These are phyloP conservation scores for Xanthostigma xanthostigma DNA, from an alignment of 2,888 invertebrate genomes.

Conservation along the genomic window DNA sequence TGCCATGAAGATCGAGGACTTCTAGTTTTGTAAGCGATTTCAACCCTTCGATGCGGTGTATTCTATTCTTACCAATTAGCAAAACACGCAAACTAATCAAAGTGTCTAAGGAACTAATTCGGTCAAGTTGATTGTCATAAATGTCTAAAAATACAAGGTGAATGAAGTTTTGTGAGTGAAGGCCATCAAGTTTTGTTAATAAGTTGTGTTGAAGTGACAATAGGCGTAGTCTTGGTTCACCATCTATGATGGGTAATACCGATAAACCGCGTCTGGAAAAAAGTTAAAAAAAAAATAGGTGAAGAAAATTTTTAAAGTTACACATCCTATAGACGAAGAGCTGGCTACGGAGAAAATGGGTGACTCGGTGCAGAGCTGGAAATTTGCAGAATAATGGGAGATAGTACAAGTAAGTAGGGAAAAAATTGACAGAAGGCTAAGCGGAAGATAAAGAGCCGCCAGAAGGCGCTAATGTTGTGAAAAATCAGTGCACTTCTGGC, in stretches of 20 bases:
- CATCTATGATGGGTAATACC: conserved; percentile 68
- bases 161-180: conserved; percentile 37
- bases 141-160: conserved; percentile 84
- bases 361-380: too few species aligned
- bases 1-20: conserved; percentile 86
- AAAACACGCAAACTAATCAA: conserved; percentile 71
- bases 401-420: too few species aligned
- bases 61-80: conserved; percentile 82
- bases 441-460: too few species aligned
- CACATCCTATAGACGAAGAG: too few species aligned
- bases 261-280: conserved; percentile 53
- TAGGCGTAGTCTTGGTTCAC: conserved; percentile 64
- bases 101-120: conserved; percentile 61
- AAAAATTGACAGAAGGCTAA: too few species aligned
- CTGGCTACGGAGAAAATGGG: too few species aligned
- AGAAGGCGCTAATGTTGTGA: too few species aligned
- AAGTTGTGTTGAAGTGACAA: conserved; percentile 87
- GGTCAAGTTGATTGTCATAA: conserved; percentile 88
- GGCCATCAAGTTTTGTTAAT: conserved; percentile 56
- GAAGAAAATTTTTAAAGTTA: too few species aligned
- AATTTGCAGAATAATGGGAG: too few species aligned
- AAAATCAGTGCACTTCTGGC: too few species aligned
- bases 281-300: too few species aligned
- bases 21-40: conserved; percentile 60
- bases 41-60: conserved; percentile 64